Evolutionary conservation across 2,797 vertebrate genomes (phyloP).

Genomic region (Gambelia wislizenii): DNA sequence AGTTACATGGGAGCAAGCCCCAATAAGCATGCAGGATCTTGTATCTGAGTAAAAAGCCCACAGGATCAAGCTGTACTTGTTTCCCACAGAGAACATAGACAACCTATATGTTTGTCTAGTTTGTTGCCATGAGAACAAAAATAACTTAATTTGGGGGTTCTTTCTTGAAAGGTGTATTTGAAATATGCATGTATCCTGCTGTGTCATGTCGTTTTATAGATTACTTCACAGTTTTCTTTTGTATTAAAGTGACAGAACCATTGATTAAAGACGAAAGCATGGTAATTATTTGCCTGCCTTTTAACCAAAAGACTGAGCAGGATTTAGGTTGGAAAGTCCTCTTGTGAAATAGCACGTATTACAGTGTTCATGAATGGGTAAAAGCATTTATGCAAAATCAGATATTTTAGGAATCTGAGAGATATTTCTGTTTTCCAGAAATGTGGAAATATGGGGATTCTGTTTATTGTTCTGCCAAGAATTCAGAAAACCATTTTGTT

Average conservation of each 20-base stretch:
- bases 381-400: not conserved
- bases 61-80: no score
- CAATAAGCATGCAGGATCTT: no score
- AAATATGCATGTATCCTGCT: slow-evolving; percentile 24
- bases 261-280: no score
- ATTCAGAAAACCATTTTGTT: no score
- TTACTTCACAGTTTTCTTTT: slow-evolving; percentile 40
- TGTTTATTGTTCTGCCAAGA: no score
- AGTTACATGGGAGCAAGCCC: no score
- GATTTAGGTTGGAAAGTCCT: slow-evolving; percentile 21
- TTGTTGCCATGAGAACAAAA: slow-evolving; percentile 20
- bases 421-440: not conserved
- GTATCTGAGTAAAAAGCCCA: no score
- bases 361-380: not conserved
- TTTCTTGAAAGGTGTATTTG: slow-evolving; percentile 26
- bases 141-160: slow-evolving; percentile 19
- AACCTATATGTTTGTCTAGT: not conserved
- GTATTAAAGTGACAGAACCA: slow-evolving; percentile 49
- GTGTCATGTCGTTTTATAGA: slow-evolving; percentile 29
- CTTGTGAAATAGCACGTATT: not conserved
- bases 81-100: not conserved
- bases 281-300: no score
- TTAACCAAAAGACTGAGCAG: not conserved
- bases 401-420: not conserved
- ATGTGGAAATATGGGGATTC: not conserved